phyloP scores from a whole-genome alignment of 2,888 invertebrate genomes.

The Nebria salina region DNA sequence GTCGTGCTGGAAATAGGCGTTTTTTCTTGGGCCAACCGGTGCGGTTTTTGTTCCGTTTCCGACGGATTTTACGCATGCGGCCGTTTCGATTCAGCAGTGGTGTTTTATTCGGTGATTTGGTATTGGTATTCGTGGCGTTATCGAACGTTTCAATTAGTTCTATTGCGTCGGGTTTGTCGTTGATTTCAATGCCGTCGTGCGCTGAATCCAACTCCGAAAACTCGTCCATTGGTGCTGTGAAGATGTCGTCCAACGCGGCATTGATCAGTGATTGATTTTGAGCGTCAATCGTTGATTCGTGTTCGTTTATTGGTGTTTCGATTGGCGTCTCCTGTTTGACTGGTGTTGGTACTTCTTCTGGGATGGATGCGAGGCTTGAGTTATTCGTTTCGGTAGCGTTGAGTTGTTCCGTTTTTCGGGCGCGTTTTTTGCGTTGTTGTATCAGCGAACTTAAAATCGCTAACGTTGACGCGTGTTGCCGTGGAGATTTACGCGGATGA shows the following conservation, averaged over 20 bases:
- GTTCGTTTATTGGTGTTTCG: conserved; percentile 19
- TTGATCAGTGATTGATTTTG: conserved; percentile 13
- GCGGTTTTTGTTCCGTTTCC: conserved; percentile 75
- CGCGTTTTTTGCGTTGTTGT: conserved; percentile 65
- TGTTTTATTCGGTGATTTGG: conserved; percentile 52
- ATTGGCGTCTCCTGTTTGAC: not conserved
- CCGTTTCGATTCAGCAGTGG: conserved; percentile 51
- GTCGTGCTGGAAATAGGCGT: conserved; percentile 55
- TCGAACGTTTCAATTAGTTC: conserved; percentile 62
- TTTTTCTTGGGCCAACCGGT: conserved; percentile 83
- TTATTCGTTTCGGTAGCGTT: conserved; percentile 48
- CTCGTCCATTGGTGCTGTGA: conserved; percentile 49
- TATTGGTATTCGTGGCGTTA: conserved; percentile 45
- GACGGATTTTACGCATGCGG: conserved; percentile 53
- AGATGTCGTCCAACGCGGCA: conserved; percentile 41
- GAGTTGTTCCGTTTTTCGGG: conserved; percentile 55
- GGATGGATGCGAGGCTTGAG: conserved; percentile 52
- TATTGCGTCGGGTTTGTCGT: conserved; percentile 53
- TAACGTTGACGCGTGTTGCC: conserved; percentile 88
- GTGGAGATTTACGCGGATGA: conserved; percentile 83
- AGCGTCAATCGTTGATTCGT: conserved; percentile 22
- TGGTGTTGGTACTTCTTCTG: conserved; percentile 51
- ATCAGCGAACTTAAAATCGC: conserved; percentile 80
- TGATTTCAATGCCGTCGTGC: conserved; percentile 58
- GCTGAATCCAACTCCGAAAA: conserved; percentile 51